phyloP scores from a whole-genome alignment of 2,888 invertebrate species.

The Zaprionus bogoriensis region DNA sequence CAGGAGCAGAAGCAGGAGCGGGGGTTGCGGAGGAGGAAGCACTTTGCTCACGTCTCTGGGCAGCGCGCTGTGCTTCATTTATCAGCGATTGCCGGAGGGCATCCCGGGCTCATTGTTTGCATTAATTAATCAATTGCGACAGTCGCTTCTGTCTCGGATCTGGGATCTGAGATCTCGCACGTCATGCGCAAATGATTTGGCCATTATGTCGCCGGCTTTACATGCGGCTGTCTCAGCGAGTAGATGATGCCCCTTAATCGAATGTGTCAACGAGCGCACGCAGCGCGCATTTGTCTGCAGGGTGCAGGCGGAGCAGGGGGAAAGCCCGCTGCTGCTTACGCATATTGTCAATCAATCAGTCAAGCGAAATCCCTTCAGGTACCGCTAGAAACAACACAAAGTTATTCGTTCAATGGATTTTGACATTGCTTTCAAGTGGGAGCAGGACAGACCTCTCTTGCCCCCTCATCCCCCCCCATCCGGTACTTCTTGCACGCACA shows the following conservation, averaged over 20 bases:
- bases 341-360: slow-evolving; percentile 66
- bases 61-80: slow-evolving; percentile 52
- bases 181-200: slow-evolving; percentile 18
- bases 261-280: slow-evolving; percentile 12
- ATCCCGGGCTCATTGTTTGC: slow-evolving; percentile 25
- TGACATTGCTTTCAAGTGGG: slow-evolving; percentile 13
- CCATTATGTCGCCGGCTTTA: slow-evolving; percentile 27
- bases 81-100: slow-evolving; percentile 40
- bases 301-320: slow-evolving; percentile 17
- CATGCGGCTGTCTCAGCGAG: not conserved
- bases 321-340: slow-evolving; percentile 29
- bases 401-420: slow-evolving; percentile 40
- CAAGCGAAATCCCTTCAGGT: slow-evolving; percentile 19
- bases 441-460: not conserved
- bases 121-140: slow-evolving; percentile 55
- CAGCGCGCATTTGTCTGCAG: slow-evolving; percentile 50
- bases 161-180: slow-evolving; percentile 38
- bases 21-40: too few species aligned
- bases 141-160: not conserved
- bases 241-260: not conserved
- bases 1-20: too few species aligned
- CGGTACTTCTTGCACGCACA: not conserved
- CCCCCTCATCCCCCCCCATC: not conserved
- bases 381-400: slow-evolving; percentile 28
- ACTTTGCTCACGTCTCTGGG: slow-evolving; percentile 22